phyloP scores from a whole-genome alignment of 1,140 invertebrate species.

The Drosophila mauritiana region DNA sequence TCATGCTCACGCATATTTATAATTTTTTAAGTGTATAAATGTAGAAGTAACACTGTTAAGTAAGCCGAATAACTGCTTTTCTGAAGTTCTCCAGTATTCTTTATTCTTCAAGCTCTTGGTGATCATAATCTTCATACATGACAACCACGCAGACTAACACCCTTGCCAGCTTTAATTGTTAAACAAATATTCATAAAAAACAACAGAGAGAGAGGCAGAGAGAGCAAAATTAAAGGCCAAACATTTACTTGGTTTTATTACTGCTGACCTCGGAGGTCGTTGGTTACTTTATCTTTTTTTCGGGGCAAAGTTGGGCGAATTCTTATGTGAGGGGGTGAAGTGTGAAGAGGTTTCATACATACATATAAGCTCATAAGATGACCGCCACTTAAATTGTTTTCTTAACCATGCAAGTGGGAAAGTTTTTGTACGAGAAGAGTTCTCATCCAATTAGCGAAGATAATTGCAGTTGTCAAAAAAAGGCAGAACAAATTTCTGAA shows the following conservation, averaged over 20 bases:
- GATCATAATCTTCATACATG: slow-evolving; percentile 55
- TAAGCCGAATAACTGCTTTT: slow-evolving; percentile 28
- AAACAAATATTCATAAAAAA: slow-evolving; percentile 50
- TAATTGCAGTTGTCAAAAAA: slow-evolving; percentile 29
- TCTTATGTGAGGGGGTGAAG: slow-evolving; percentile 4
- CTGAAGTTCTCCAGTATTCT: slow-evolving; percentile 18
- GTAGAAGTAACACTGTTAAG: slow-evolving; percentile 1
- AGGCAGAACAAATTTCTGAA: slow-evolving; percentile 7
- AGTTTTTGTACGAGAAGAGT: slow-evolving; percentile 31
- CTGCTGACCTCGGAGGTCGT: slow-evolving; percentile 37
- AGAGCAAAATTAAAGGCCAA: slow-evolving; percentile 50
- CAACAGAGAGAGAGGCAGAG: neutral
- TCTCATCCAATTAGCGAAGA: slow-evolving; percentile 48
- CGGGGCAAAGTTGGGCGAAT: slow-evolving; percentile 22
- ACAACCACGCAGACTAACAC: slow-evolving; percentile 13
- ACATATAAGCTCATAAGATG: slow-evolving; percentile 24
- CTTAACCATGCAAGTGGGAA: slow-evolving; percentile 25
- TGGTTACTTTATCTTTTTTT: slow-evolving; percentile 34
- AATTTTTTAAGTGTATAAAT: neutral
- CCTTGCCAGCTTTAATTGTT: slow-evolving; percentile 46
- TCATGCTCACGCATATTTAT: no score
- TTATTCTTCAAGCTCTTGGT: slow-evolving; percentile 48
- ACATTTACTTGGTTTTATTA: slow-evolving; percentile 49
- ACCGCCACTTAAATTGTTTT: slow-evolving; percentile 35
- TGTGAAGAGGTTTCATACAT: no score